Evolutionary conservation across 30 jellyfish, hydroid and myxozoan species (phyloP), one percentile per base, ranked within the genome.

Genomic region (Hydractinia echinata): DNA sequence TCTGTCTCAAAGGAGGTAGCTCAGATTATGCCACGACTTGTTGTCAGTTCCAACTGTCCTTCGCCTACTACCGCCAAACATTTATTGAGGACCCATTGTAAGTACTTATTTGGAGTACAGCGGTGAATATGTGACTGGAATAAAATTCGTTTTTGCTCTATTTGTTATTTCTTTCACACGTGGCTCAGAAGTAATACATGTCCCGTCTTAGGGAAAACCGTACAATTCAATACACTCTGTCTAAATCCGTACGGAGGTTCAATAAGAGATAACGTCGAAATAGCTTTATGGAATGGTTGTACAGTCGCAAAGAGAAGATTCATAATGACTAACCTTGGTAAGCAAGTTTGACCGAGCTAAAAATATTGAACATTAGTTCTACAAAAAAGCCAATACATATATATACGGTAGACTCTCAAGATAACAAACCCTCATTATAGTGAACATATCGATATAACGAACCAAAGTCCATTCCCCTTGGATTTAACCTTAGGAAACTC

Each of bases 231-330:
- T 8, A 74, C 20, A 19, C 76, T 51, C 54, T 90, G 97, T 53
- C 52, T 86, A 7, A 90, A 90, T 67, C 94, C 95, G 10, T 67
- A 20, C 30, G 91, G 91, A 19, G 95, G 97, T 4, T 53, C 76
- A 49, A 76, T 78, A 6, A 80, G 81, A 5, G 88, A 85, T 58
- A 76, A 76, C 50, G 88, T 71, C 66, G 53, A 77, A 51, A 49
- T 90, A 51, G 95, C 73, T 19, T 83, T 90, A 15, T 85, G 95
- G 95, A 14, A 85, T 20, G 90, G 90, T 60, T 90, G 97, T 67
- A 9, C 4, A 49, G 53, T 52, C 53, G 82, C 66, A 0, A 50
- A 76, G 61, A 66, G 50, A 7, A 58, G 50, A 55, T 56, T 70
- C 9, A n/a, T 56, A 4, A 71, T 90, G 76, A 84, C 73, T 56